Conservation (phyloP, 2,888 invertebrate genomes). For the Leucophenga montana region DNA sequence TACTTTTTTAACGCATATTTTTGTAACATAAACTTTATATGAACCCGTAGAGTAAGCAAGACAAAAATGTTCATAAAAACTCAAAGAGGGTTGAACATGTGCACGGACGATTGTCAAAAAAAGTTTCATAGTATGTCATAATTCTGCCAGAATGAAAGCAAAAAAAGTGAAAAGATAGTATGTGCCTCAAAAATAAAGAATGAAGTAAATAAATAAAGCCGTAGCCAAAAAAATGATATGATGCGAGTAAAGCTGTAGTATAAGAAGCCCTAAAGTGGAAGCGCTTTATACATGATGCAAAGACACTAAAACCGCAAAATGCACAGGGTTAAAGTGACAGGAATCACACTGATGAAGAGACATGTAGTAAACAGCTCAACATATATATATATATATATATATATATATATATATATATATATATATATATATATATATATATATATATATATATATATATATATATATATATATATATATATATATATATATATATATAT, state of each 20-base stretch:
- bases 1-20: too few relatives aligned
- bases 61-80: too few relatives aligned
- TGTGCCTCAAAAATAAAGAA: not conserved
- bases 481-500: too few relatives aligned
- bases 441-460: too few relatives aligned
- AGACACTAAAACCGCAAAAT: constrained; percentile 60
- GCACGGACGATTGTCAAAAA: constrained; percentile 50
- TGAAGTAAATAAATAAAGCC: not conserved
- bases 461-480: too few relatives aligned
- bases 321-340: too few relatives aligned
- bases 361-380: constrained; percentile 23
- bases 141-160: constrained; percentile 65
- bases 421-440: too few relatives aligned
- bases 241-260: constrained; percentile 12
- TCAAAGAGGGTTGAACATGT: too few relatives aligned
- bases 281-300: constrained; percentile 65
- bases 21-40: too few relatives aligned
- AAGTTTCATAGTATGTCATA: constrained; percentile 68
- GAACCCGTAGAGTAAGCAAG: too few relatives aligned
- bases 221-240: not conserved
- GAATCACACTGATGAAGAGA: not conserved
- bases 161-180: too few relatives aligned
- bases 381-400: constrained; percentile 1
- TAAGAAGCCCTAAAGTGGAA: constrained; percentile 59
- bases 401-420: not conserved